phyloP scores from a whole-genome alignment of 2,113 vertebrate species.

The Pseudorasbora parva region DNA sequence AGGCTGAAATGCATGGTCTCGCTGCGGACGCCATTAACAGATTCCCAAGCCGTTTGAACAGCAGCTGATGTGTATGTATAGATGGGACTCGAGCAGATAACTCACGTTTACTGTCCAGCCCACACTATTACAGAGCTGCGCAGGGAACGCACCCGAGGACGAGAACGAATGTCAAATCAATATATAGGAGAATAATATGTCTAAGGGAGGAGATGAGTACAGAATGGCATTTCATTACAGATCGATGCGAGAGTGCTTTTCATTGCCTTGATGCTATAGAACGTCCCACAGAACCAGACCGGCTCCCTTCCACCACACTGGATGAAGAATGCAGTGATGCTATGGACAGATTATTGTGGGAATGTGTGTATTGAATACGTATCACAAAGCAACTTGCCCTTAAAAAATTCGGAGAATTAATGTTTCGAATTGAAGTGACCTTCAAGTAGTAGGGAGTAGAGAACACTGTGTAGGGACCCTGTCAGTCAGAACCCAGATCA shows the following conservation, averaged over 20 bases:
- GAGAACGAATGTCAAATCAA: constrained; percentile 55
- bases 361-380: not conserved
- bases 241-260: constrained; percentile 56
- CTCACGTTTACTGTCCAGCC: constrained; percentile 54
- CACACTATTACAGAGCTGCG: constrained; percentile 51
- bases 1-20: constrained; percentile 42
- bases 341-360: not conserved
- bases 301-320: constrained; percentile 7
- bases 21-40: constrained; percentile 38
- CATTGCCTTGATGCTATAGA: constrained; percentile 30
- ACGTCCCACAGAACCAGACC: constrained; percentile 11
- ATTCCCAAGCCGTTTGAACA: constrained; percentile 23
- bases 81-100: constrained; percentile 48
- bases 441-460: no score
- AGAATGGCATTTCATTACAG: constrained; percentile 60
- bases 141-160: constrained; percentile 22
- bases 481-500: no score
- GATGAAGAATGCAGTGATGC: not conserved
- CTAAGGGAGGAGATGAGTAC: constrained; percentile 53
- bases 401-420: not conserved
- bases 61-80: constrained; percentile 44
- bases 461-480: no score
- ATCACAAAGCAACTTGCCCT: not conserved
- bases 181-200: constrained; percentile 61
- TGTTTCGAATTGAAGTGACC: no score